These are phyloP conservation scores for Lithosia quadra DNA, from an alignment of 2,888 invertebrate species.

Conservation along the genomic window DNA sequence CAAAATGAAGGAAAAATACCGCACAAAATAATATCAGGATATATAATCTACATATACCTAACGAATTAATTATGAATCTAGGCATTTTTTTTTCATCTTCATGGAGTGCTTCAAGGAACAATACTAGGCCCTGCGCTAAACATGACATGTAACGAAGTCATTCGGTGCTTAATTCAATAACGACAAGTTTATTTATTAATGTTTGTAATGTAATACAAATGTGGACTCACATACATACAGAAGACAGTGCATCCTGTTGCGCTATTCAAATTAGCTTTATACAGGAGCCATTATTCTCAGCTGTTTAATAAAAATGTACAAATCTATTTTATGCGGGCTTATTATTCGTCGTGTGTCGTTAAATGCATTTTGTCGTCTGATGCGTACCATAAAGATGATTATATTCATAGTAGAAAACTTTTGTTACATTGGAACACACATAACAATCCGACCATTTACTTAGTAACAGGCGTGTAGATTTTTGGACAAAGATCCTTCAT, in stretches of 20 bases:
- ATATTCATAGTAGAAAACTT: slow-evolving; percentile 43
- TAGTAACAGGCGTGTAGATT: neutral
- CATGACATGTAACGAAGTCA: neutral
- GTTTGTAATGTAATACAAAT: slow-evolving; percentile 44
- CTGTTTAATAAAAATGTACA: slow-evolving; percentile 60
- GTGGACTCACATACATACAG: slow-evolving; percentile 32
- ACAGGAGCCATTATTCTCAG: slow-evolving; percentile 56
- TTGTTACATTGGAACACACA: slow-evolving; percentile 35
- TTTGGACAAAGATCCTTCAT: neutral
- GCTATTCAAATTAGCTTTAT: slow-evolving; percentile 58
- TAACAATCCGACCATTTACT: slow-evolving; percentile 17
- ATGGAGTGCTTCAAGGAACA: slow-evolving; percentile 5
- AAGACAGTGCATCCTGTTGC: slow-evolving; percentile 58
- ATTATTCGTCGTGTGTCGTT: slow-evolving; percentile 67
- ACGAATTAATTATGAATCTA: neutral
- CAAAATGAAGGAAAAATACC: neutral
- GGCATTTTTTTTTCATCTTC: neutral
- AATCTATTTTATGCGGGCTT: slow-evolving; percentile 67
- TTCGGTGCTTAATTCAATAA: neutral
- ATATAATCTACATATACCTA: too few species aligned
- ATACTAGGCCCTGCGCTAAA: neutral
- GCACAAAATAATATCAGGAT: neutral
- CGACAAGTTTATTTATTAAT: neutral
- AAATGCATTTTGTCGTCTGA: slow-evolving; percentile 60
- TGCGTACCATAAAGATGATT: slow-evolving; percentile 54